phyloP scores from a whole-genome alignment of 2,113 vertebrate species.

The Spheniscus mendiculus region DNA sequence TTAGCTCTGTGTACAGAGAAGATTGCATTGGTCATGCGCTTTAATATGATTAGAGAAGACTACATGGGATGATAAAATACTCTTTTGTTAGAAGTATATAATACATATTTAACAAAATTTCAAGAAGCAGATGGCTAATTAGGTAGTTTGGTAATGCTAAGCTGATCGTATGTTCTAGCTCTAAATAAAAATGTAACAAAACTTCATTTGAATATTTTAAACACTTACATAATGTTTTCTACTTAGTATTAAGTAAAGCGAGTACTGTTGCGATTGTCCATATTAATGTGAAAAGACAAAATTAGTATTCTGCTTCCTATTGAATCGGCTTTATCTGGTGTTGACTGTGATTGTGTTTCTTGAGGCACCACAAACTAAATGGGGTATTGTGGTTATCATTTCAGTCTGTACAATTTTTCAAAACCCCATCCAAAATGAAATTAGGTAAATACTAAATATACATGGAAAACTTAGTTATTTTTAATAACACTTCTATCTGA shows the following conservation, averaged over 20 bases:
- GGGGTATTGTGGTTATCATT: neutral
- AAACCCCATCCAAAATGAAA: neutral
- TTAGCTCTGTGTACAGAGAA: neutral
- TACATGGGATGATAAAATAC: neutral
- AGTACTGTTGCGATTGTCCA: neutral
- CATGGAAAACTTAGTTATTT: neutral
- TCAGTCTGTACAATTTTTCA: neutral
- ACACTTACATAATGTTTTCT: conserved; percentile 41
- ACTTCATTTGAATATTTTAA: conserved; percentile 40
- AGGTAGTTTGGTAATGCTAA: conserved; percentile 33
- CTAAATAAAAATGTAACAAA: conserved; percentile 67
- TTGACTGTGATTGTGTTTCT: neutral
- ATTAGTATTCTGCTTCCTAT: neutral
- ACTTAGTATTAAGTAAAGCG: neutral
- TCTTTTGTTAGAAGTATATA: conserved; percentile 28
- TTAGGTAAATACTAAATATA: neutral
- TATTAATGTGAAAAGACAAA: neutral
- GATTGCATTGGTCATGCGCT: neutral
- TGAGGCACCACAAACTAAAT: neutral
- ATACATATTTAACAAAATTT: conserved; percentile 40
- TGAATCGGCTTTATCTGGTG: neutral
- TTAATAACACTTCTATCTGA: neutral
- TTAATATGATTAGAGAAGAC: neutral
- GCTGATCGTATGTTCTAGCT: conserved; percentile 50
- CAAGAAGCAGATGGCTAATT: conserved; percentile 55